phyloP scores from a whole-genome alignment of 2,888 invertebrate genomes.

The Entomobrya multifasciata region DNA sequence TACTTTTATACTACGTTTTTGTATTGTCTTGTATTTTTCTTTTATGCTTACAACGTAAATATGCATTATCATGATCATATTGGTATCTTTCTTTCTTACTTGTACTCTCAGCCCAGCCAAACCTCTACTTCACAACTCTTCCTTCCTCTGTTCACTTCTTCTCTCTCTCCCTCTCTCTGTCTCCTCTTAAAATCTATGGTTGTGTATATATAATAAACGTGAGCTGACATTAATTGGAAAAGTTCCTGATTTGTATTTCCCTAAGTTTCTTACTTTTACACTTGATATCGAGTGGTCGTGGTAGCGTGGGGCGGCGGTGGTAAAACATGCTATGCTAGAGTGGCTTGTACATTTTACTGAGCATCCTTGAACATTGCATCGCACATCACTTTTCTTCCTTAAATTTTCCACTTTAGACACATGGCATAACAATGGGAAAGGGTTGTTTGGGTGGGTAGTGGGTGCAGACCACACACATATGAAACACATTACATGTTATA shows the following conservation, averaged over 20 bases:
- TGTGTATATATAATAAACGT: conserved; percentile 74
- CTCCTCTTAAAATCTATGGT: conserved; percentile 63
- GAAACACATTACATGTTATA: conserved; percentile 28
- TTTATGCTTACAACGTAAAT: background rate
- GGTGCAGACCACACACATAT: conserved; percentile 19
- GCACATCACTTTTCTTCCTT: background rate
- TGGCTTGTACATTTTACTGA: background rate
- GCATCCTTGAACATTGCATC: background rate
- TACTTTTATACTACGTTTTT: conserved; percentile 11
- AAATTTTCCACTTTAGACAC: conserved; percentile 22
- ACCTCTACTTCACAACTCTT: conserved; percentile 53
- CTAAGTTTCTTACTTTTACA: conserved; percentile 67
- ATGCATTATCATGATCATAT: conserved; percentile 27
- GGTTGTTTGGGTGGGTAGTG: background rate
- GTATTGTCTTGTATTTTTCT: conserved; percentile 8
- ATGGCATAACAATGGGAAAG: conserved; percentile 24
- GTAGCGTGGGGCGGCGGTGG: background rate
- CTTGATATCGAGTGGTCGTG: conserved; percentile 68
- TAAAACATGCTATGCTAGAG: no score
- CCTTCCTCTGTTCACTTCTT: conserved; percentile 53
- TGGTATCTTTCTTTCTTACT: conserved; percentile 17
- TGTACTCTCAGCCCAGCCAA: background rate
- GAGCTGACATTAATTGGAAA: conserved; percentile 79
- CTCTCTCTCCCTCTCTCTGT: conserved; percentile 6
- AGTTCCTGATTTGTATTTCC: conserved; percentile 77